Base-by-base conservation (phyloP, 1,140 invertebrate genomes). In the Drosophila grimshawi region DNA sequence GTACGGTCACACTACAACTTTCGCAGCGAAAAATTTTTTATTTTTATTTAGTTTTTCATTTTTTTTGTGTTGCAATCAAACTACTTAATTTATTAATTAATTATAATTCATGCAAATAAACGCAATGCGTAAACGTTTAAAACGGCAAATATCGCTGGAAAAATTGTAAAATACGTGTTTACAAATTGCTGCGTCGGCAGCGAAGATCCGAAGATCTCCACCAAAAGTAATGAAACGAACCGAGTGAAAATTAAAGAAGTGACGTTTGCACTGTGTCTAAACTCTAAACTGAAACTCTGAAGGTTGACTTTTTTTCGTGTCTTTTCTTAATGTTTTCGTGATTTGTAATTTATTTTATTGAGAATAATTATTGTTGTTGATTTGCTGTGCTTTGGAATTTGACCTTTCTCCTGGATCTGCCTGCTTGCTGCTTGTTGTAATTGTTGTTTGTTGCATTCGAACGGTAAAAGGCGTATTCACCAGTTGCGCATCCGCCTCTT, bases 201-300 rank as follows among this genome's bases (percentile, higher is more conserved):
- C 57, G 52, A 70, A 57, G 59, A 75, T 70, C 70, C 59, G 72
- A 19, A 19, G 19, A 74, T 74, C 71, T 74, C 51, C 56, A 62
- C 35, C 67, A 39, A 74, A 74, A 69, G 64, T 73, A 74, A 67
- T 68, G 71, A 74, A 74, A 74, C 57, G 65, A 63, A 52, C 57
- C 55, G 57, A 77, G 74, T 77, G 74, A 77, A 77, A 77, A 73
- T 67, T 72, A 67, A 77, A 77, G 68, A 71, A 77, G 74, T 77
- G 74, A 77, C 74, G 74, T 77, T 77, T 77, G 69, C 74, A 77
- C 49, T 71, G 76, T 78, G 76, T 78, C 76, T 79, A 61, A 59
- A 73, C 48, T 67, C 33, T 45, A 43, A n/a, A 73, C 48, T 67
- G 37, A 43, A n/a, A 73, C 48, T 67, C 33, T 45, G 52, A 62